Percentiles rank a stretch among this genome's conserved stretches.
phyloP scores from a whole-genome alignment of 2,797 vertebrate genomes.

The Clarias laeviceps region DNA sequence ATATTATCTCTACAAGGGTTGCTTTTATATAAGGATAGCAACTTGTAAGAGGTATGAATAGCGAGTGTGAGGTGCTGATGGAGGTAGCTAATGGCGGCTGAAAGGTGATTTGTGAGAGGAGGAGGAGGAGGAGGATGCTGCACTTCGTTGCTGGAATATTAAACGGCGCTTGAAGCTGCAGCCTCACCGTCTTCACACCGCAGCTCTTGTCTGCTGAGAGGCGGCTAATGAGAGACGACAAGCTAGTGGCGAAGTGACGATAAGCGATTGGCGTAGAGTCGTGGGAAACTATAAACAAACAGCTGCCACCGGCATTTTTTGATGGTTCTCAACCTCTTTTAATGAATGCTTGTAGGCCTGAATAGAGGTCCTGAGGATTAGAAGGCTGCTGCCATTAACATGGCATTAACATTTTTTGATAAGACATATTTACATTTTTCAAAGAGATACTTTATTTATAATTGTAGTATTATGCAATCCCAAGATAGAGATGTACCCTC shows the following conservation, averaged over 20 bases:
- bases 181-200: slow-evolving; percentile 40
- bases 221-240: slow-evolving; percentile 78
- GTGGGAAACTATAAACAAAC: slow-evolving; percentile 84
- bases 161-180: slow-evolving; percentile 34
- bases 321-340: slow-evolving; percentile 65
- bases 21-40: background rate
- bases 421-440: background rate
- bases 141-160: slow-evolving; percentile 32
- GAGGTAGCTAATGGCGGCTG: slow-evolving; percentile 14
- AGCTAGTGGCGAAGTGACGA: slow-evolving; percentile 74
- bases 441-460: background rate
- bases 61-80: background rate
- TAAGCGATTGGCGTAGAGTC: slow-evolving; percentile 78
- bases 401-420: background rate
- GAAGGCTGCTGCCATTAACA: slow-evolving; percentile 53
- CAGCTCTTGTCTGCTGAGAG: slow-evolving; percentile 68
- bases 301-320: slow-evolving; percentile 76
- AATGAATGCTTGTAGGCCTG: slow-evolving; percentile 70
- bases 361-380: slow-evolving; percentile 65
- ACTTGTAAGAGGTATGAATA: background rate
- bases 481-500: background rate
- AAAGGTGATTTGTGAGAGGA: slow-evolving; percentile 27
- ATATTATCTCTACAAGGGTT: background rate
- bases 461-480: background rate
- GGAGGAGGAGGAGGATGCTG: slow-evolving; percentile 17